Base-by-base conservation (phyloP, 2,888 invertebrate species). In the Ectemnius continuus region DNA sequence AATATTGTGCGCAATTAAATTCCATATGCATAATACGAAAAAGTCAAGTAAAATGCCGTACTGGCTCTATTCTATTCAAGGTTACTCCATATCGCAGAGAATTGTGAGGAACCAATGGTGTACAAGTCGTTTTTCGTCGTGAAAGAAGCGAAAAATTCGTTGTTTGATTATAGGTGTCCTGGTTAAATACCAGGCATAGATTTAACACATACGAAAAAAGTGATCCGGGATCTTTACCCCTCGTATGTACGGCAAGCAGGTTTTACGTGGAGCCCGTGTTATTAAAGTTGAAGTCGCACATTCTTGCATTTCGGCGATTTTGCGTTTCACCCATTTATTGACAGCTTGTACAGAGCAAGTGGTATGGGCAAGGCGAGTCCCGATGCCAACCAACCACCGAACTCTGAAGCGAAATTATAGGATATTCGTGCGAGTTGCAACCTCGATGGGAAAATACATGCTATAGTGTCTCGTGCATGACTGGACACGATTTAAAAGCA, bases 41-140 rank as follows among this genome's bases (percentile, higher is more conserved):
- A 46, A 74, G 47, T 56, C 5, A 61, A 48, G 56, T 46, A 66
- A 8, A 45, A 2, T 67, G 23, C 46, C 36, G 18, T 56, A 20
- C 65, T 63, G 36, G 48, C 16, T 23, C 18, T 52, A 58, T 47
- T 73, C 75, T 47, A 20, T 73, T 70, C 45, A 47, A 69, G 69
- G 69, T 77, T 77, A 76, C 11, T 58, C 73, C 67, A 20, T 16
- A 76, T 67, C 52, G 36, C 64, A 20, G 48, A 65, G 61, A 36
- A 36, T 36, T 14, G 6, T 36, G 47, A 64, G 59, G 36, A 73
- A 58, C 67, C 18, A 26, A 46, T 52, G 16, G 16, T 48, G 58
- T 61, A 59, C 13, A 14, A 65, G 45, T 70, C 47, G 20, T 48
- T 69, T 20, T 52, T 52, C 52, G 52, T 14, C 16, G 23, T 23